phyloP scores from a whole-genome alignment of 2,113 vertebrate species.

The Charadrius vociferus region DNA sequence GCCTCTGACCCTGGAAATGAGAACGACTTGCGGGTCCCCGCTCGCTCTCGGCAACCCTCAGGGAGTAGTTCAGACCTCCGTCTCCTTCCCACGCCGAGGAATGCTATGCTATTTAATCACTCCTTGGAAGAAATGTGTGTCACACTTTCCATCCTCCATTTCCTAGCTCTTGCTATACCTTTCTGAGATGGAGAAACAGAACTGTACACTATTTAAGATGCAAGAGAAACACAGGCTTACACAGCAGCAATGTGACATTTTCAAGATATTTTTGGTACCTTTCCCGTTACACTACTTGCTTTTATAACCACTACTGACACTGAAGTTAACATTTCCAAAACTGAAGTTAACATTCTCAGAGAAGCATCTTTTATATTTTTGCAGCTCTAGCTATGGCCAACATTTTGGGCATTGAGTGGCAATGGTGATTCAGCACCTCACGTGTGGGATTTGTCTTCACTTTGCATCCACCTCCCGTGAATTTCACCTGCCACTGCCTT shows the following conservation, averaged over 20 bases:
- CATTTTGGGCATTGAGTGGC: neutral
- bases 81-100: neutral
- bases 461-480: neutral
- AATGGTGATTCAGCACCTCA: fast-evolving
- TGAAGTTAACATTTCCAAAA: neutral
- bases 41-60: neutral
- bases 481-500: neutral
- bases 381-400: neutral
- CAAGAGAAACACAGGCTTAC: neutral
- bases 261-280: neutral
- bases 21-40: fast-evolving
- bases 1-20: neutral
- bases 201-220: too few relatives aligned
- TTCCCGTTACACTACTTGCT: neutral
- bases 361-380: neutral
- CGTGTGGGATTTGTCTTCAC: neutral
- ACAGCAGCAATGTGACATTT: neutral
- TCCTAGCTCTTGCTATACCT: neutral
- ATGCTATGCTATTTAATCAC: neutral
- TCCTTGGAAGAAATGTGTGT: neutral
- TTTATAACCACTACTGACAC: neutral
- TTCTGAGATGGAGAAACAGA: neutral
- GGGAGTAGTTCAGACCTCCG: neutral
- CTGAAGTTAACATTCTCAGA: neutral
- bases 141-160: neutral